These are phyloP conservation scores for Sakesphorus luctuosus DNA, from an alignment of 2,113 vertebrate genomes.

Conservation along the genomic window DNA sequence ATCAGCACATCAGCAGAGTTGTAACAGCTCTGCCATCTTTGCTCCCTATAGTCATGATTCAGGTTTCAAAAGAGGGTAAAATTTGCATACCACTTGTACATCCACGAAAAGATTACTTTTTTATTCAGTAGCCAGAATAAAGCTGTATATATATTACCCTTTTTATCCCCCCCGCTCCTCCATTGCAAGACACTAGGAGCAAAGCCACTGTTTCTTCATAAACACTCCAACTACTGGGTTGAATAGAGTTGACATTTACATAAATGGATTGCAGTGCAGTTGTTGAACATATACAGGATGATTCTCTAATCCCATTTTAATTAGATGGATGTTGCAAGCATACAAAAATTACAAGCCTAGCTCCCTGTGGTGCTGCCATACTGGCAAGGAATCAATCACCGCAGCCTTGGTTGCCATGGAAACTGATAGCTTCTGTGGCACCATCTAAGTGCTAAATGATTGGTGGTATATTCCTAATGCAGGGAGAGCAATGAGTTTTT, in stretches of 20 bases:
- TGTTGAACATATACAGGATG: constrained; percentile 88
- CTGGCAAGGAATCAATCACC: constrained; percentile 97
- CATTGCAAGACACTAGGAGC: neutral
- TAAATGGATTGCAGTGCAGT: constrained; percentile 86
- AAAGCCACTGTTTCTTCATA: constrained; percentile 71
- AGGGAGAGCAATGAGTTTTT: constrained; percentile 87
- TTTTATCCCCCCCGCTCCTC: neutral
- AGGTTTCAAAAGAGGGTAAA: neutral
- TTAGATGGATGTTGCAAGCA: constrained; percentile 92
- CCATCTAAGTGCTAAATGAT: constrained; percentile 93
- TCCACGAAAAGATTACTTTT: neutral
- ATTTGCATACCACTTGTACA: neutral
- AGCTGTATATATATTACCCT: neutral
- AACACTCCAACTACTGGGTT: constrained; percentile 71
- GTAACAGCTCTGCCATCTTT: constrained; percentile 11
- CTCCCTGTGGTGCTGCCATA: constrained; percentile 92
- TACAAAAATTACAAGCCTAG: constrained; percentile 85
- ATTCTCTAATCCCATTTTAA: constrained; percentile 97
- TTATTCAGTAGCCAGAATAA: constrained; percentile 6
- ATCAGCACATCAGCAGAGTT: neutral
- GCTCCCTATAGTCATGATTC: constrained; percentile 2
- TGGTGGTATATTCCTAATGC: constrained; percentile 85
- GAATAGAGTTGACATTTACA: constrained; percentile 88
- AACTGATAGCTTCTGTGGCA: constrained; percentile 90
- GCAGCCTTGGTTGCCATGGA: constrained; percentile 87